Evolutionary conservation across 2,113 vertebrate species (phyloP), one percentile per base, ranked within the genome.

Genomic region (Macquaria australasica): DNA sequence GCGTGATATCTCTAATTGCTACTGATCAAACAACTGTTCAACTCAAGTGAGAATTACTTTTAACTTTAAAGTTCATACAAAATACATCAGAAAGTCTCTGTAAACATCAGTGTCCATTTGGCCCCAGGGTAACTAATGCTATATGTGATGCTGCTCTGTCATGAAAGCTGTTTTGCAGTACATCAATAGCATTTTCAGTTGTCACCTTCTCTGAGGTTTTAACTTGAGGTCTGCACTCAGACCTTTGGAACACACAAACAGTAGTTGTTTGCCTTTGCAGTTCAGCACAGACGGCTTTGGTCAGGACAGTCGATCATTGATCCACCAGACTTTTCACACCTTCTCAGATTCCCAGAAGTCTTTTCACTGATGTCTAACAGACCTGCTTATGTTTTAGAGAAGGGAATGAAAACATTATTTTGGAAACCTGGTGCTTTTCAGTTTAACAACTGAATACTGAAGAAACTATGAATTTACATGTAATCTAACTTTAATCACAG

Each of bases 271-370:
- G 51, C 37, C 34, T 77, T 81, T 62, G 55, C 83, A 20, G 68
- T 53, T 63, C 11, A 73, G 39, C 71, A 55, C 75, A 84, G 80
- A 78, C 25, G 0, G n/a, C 66, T 81, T 55, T 74, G 58, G 75
- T 82, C 34, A 53, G 84, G 79, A 93, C 89, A 89, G 84, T 79
- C 16, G 4, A 31, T 75, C 86, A 93, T 93, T 93, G 84, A 93
- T 88, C 75, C 20, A 5, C 3, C 71, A 34, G 71, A 63, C 68
- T 79, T 91, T 93, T 94, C 89, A 93, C 91, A 93, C 89, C 81
- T 89, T 87, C 91, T 88, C 82, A 82, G 37, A 81, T 93, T 93
- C 83, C 87, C 81, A 89, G 31, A 84, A 79, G 71, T 72, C 68
- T 77, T 85, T 83, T 85, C 60, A 77, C 51, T 78, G 59, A 80